Conservation (phyloP, 2,113 vertebrate genomes). For the Atlantisia rogersi region DNA sequence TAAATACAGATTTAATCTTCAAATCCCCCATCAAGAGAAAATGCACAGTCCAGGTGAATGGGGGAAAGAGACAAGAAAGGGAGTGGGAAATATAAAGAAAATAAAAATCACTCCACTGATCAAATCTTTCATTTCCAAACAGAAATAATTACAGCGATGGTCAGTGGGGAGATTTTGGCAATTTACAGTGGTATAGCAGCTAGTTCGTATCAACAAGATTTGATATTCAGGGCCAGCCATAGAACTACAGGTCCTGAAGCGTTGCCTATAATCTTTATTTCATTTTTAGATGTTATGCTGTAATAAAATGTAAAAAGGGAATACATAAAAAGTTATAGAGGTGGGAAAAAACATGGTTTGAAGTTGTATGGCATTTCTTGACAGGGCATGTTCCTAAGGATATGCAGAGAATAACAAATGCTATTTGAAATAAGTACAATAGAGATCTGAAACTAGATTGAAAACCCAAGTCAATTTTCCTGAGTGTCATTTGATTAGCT, state of each 20-base stretch:
- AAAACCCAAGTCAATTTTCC: slow-evolving; percentile 80
- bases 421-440: slow-evolving; percentile 80
- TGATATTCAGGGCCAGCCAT: slow-evolving; percentile 77
- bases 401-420: slow-evolving; percentile 80
- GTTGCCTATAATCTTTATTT: slow-evolving; percentile 84
- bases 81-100: slow-evolving; percentile 42
- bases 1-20: slow-evolving; percentile 77
- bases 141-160: slow-evolving; percentile 79
- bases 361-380: slow-evolving; percentile 78
- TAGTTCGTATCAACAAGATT: slow-evolving; percentile 72
- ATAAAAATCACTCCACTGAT: slow-evolving; percentile 47
- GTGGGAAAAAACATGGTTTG: slow-evolving; percentile 78
- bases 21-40: slow-evolving; percentile 60
- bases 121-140: slow-evolving; percentile 77
- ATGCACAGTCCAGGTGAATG: slow-evolving; percentile 40
- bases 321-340: slow-evolving; percentile 82
- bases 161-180: slow-evolving; percentile 73
- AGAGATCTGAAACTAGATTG: slow-evolving; percentile 79
- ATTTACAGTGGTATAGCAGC: slow-evolving; percentile 65
- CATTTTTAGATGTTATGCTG: slow-evolving; percentile 81
- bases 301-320: slow-evolving; percentile 84
- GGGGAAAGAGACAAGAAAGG: slow-evolving; percentile 58
- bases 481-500: slow-evolving; percentile 80
- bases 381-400: slow-evolving; percentile 78
- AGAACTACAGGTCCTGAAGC: slow-evolving; percentile 75